Conservation (phyloP, 2,113 vertebrate genomes). For the Todiramphus saurophagus region DNA sequence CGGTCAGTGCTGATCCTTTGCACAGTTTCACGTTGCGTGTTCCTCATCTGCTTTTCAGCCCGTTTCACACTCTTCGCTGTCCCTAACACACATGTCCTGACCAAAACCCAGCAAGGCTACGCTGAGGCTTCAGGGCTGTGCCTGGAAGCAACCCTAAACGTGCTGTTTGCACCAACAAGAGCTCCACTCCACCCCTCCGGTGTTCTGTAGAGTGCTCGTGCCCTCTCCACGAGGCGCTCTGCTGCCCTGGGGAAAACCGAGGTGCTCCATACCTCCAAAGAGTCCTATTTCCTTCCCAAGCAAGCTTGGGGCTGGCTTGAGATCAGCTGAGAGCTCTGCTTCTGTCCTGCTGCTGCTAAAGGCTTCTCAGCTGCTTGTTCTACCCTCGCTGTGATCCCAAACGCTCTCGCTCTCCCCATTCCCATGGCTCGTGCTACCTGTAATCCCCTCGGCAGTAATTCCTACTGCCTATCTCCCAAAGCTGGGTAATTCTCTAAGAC, state of each 20-base stretch:
- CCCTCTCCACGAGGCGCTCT: neutral
- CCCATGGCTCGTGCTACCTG: neutral
- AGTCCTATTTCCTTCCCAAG: neutral
- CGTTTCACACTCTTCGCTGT: neutral
- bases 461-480: neutral
- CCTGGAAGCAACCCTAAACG: neutral
- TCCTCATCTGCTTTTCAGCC: neutral
- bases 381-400: neutral
- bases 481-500: neutral
- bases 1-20: neutral
- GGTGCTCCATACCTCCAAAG: neutral
- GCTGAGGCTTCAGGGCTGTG: neutral
- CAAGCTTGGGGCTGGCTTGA: neutral
- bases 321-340: neutral
- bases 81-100: neutral
- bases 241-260: neutral
- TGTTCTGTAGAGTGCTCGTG: fast-evolving
- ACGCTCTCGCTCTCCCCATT: neutral
- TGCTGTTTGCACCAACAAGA: neutral
- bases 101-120: neutral
- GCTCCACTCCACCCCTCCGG: neutral
- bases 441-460: neutral
- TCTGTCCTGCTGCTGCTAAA: fast-evolving
- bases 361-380: neutral
- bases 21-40: neutral